phyloP scores from a whole-genome alignment of 2,113 vertebrate genomes.

The Rhinoptilus africanus region DNA sequence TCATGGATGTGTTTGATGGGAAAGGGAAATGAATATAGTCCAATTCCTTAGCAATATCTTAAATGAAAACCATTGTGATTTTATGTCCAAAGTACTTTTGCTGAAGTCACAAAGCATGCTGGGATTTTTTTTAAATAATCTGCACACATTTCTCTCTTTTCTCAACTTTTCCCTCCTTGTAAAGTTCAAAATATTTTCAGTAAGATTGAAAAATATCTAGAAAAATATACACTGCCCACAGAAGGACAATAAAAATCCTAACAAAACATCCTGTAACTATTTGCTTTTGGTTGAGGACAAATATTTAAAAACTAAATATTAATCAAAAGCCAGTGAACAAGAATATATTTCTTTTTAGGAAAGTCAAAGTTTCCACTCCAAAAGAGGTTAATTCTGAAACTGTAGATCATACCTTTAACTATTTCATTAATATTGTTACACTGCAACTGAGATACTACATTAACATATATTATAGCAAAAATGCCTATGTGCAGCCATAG shows the following conservation, averaged over 20 bases:
- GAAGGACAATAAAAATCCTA: neutral
- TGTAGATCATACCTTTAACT: neutral
- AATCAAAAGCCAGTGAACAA: neutral
- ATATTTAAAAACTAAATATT: neutral
- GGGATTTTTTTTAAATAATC: neutral
- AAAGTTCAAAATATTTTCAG: neutral
- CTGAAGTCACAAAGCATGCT: fast-evolving
- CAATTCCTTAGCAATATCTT: neutral
- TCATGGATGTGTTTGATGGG: neutral
- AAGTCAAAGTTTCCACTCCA: neutral
- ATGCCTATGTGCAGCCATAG: neutral
- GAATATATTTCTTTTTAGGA: neutral
- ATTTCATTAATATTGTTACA: neutral
- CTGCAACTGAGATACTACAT: neutral
- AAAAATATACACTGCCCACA: neutral
- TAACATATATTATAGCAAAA: neutral
- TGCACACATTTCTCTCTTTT: neutral
- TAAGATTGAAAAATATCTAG: neutral
- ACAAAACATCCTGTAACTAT: neutral
- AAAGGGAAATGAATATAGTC: neutral
- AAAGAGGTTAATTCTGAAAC: neutral
- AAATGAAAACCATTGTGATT: neutral
- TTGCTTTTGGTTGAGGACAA: neutral
- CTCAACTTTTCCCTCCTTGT: neutral
- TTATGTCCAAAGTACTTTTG: neutral